Conservation (phyloP, 2,888 invertebrate genomes). For the Baronia brevicornis region DNA sequence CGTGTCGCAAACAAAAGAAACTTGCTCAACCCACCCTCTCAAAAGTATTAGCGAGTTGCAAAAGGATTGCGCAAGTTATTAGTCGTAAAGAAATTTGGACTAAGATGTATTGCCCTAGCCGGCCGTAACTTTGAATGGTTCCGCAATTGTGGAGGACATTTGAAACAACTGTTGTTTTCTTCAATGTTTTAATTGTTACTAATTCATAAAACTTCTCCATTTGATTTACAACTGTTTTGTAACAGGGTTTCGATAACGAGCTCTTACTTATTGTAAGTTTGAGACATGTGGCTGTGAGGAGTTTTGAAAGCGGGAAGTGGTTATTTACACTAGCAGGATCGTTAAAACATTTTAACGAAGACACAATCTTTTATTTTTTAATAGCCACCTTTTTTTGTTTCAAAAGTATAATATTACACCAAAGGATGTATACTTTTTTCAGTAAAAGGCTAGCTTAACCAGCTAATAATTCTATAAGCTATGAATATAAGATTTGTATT, state of each 20-base stretch:
- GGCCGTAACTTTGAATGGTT: slow-evolving; percentile 67
- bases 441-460: too few relatives aligned
- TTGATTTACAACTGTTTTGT: slow-evolving; percentile 66
- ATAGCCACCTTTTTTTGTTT: too few relatives aligned
- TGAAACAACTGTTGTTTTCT: slow-evolving; percentile 72
- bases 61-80: slow-evolving; percentile 74
- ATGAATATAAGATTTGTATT: too few relatives aligned
- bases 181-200: slow-evolving; percentile 72
- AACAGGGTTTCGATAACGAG: slow-evolving; percentile 35
- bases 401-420: too few relatives aligned
- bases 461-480: too few relatives aligned
- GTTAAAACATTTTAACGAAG: slow-evolving; percentile 35
- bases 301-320: slow-evolving; percentile 27
- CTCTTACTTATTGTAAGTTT: slow-evolving; percentile 26
- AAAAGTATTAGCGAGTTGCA: slow-evolving; percentile 24
- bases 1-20: slow-evolving; percentile 73
- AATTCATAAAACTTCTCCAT: slow-evolving; percentile 68
- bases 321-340: slow-evolving; percentile 48
- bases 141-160: slow-evolving; percentile 70
- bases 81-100: slow-evolving; percentile 72
- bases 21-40: slow-evolving; percentile 47
- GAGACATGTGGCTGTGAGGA: slow-evolving; percentile 33
- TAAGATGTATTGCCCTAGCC: slow-evolving; percentile 71
- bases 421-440: too few relatives aligned
- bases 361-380: slow-evolving; percentile 2